A percentile compares a stretch with the other conserved stretches of the same genome.
These are phyloP conservation scores for Salarias fasciatus DNA, from an alignment of 2,797 vertebrate genomes.

Conservation along the genomic window DNA sequence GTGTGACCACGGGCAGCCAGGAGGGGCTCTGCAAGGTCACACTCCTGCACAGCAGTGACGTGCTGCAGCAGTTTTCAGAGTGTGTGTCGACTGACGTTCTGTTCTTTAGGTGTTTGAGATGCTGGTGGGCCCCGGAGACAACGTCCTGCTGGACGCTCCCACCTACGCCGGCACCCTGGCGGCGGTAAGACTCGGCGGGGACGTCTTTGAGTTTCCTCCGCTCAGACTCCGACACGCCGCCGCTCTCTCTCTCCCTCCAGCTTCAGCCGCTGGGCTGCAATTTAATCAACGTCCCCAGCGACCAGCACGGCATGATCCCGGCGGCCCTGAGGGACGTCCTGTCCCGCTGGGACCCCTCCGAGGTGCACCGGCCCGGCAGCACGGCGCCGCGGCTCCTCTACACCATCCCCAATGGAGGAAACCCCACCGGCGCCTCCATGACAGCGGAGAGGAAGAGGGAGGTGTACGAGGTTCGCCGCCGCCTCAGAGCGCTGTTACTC, in stretches of 20 bases:
- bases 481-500: constrained; percentile 24
- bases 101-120: constrained; percentile 91
- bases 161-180: constrained; percentile 90
- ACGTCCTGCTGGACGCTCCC: constrained; percentile 89
- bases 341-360: constrained; percentile 83
- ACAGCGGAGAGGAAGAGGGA: constrained; percentile 84
- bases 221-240: no score
- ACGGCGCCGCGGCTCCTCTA: constrained; percentile 81
- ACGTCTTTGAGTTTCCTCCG: no score
- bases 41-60: background rate
- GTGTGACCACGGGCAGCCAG: constrained; percentile 93
- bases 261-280: constrained; percentile 87
- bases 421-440: constrained; percentile 88
- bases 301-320: constrained; percentile 87
- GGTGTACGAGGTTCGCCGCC: constrained; percentile 83
- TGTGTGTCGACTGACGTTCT: no score
- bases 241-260: constrained; percentile 58
- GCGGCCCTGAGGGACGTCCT: constrained; percentile 80
- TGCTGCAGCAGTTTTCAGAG: no score
- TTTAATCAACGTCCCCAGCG: constrained; percentile 83
- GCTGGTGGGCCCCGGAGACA: constrained; percentile 92
- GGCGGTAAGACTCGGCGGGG: constrained; percentile 88
- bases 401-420: constrained; percentile 89
- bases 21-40: constrained; percentile 93
- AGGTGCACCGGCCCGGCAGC: constrained; percentile 71